Evolutionary conservation across 2,888 invertebrate species (phyloP), one percentile per base, ranked within the genome.

Genomic region (Chrysolina haemoptera): DNA sequence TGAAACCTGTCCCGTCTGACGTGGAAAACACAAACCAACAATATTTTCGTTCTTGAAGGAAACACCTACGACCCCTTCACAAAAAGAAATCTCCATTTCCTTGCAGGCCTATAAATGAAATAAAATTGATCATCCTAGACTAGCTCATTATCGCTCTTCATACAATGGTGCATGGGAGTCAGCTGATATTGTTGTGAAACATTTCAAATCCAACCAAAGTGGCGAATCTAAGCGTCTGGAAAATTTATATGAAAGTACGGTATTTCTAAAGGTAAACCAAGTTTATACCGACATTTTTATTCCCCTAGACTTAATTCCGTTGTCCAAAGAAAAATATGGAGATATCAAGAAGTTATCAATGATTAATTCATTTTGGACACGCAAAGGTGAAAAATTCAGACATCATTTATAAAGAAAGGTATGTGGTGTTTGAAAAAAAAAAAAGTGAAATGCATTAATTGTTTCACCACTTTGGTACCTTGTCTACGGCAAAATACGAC

Each of bases 271-370:
- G 48, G n/a, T n/a, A 48, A 48, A 48, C n/a, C 8, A 48, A 14
- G 40, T 40, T 40, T 40, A 40, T 40, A 8, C 40, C 5, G 10
- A 40, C 40, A 40, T 40, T 40, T 40, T 40, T 40, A 63, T 41
- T 40, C 14, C n/a, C 16, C 16, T 12, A 63, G 40, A 63, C 63
- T 63, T 63, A 20, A n/a, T 63, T 6, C 41, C n/a, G 41, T 64
- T 64, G 8, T 41, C 64, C 41, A 43, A 41, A 64, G 64, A 64
- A 64, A 64, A 64, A 64, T 18, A 41, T 46, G 64, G 64, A 63
- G 62, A 63, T 63, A 63, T 63, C 40, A 63, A 41, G 63, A 35
- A 63, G 63, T 35, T 63, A 63, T 63, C 63, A 63, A 64, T 27
- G 22, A 64, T 41, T 41, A 64, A 64, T 64, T 41, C n/a, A 64